phyloP scores from a whole-genome alignment of 1,140 invertebrate genomes.

The Calephelis virginiensis region DNA sequence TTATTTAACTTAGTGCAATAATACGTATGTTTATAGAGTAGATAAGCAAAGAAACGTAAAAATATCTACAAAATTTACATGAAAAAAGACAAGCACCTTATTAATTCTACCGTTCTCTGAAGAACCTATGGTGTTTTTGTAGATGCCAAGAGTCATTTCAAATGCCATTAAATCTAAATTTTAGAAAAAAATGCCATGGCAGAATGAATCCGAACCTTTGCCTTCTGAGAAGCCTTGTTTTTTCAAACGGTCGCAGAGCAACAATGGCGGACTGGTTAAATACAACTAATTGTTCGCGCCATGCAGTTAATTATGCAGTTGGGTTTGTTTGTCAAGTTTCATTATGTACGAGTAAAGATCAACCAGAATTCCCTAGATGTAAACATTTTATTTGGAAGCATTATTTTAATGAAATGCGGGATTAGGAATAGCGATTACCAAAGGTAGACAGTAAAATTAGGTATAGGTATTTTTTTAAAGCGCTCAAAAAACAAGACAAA shows the following conservation, averaged over 20 bases:
- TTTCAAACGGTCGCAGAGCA: slow-evolving; percentile 53
- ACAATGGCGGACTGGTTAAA: slow-evolving; percentile 55
- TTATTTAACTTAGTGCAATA: too few relatives aligned
- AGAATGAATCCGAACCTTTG: slow-evolving; percentile 44
- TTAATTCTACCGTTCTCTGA: not conserved
- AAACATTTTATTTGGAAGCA: slow-evolving; percentile 22
- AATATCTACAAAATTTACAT: too few relatives aligned
- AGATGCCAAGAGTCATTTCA: slow-evolving; percentile 31
- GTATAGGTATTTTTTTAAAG: too few relatives aligned
- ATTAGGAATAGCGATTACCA: too few relatives aligned
- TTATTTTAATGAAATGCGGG: not conserved
- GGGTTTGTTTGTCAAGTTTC: slow-evolving; percentile 54
- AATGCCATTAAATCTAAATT: slow-evolving; percentile 60
- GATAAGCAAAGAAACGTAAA: too few relatives aligned
- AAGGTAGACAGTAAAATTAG: too few relatives aligned
- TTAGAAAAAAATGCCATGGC: slow-evolving; percentile 46
- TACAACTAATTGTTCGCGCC: slow-evolving; percentile 73
- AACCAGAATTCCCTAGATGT: too few relatives aligned
- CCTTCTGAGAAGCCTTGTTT: slow-evolving; percentile 67
- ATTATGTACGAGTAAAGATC: not conserved
- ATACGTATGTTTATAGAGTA: too few relatives aligned
- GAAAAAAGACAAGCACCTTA: not conserved
- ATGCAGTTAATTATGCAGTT: slow-evolving; percentile 59
- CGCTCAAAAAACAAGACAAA: too few relatives aligned
- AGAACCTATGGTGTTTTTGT: not conserved